These are phyloP conservation scores for Microctonus aethiopoides DNA, from an alignment of 2,888 invertebrate species.

Conservation along the genomic window DNA sequence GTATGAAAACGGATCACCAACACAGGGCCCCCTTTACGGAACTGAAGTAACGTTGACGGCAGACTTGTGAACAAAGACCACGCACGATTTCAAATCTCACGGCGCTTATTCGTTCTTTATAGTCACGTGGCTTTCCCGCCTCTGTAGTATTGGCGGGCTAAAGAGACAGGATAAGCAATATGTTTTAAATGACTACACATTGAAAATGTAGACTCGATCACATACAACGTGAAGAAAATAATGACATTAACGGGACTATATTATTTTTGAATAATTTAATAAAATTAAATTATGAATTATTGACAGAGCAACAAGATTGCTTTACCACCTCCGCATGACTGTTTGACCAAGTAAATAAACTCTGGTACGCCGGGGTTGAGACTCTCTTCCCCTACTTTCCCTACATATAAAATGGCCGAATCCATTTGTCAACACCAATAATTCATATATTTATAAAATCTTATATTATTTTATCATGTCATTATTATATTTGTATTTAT, in stretches of 20 bases:
- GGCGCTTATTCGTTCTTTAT: slow-evolving; percentile 67
- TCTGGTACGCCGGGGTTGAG: slow-evolving; percentile 25
- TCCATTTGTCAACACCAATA: slow-evolving; percentile 38
- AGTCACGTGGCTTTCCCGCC: slow-evolving; percentile 70
- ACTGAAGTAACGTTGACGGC: slow-evolving; percentile 65
- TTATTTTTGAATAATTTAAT: not conserved
- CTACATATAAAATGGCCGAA: slow-evolving; percentile 56
- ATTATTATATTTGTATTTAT: not conserved
- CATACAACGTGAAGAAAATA: not conserved
- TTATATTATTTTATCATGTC: slow-evolving; percentile 38
- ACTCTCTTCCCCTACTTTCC: slow-evolving; percentile 41
- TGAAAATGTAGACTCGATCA: not conserved
- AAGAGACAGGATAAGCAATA: slow-evolving; percentile 46
- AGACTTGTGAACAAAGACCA: slow-evolving; percentile 65
- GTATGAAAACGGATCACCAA: slow-evolving; percentile 64
- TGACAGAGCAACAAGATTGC: slow-evolving; percentile 2
- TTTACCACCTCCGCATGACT: slow-evolving; percentile 22
- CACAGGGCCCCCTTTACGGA: slow-evolving; percentile 65
- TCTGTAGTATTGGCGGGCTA: slow-evolving; percentile 66
- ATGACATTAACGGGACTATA: not conserved
- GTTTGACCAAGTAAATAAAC: slow-evolving; percentile 41
- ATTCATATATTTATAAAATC: not conserved
- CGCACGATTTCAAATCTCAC: slow-evolving; percentile 69
- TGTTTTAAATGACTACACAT: slow-evolving; percentile 49
- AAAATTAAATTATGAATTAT: not conserved